Evolutionary conservation across 1,140 invertebrate species (phyloP).

Genomic region (Scaptomyza graminum): DNA sequence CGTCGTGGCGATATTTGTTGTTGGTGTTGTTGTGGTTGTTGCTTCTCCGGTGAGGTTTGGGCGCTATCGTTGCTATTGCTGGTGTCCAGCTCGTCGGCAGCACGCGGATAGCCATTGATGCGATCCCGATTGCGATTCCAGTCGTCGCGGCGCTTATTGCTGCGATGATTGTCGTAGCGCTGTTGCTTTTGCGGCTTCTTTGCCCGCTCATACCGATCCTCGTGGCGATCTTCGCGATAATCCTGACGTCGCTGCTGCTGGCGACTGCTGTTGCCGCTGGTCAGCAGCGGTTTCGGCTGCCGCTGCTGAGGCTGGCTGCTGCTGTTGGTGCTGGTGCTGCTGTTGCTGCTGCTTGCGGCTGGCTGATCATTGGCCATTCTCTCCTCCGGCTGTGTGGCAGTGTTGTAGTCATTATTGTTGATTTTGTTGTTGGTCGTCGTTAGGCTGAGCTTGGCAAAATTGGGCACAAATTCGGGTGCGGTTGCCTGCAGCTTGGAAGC

Average conservation of each 20-base stretch:
- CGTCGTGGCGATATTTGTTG: slow-evolving; percentile 57
- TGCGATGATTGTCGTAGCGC: slow-evolving; percentile 80
- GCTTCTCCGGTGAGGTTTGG: slow-evolving; percentile 74
- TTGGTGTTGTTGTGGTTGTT: slow-evolving; percentile 40
- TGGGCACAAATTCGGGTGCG: slow-evolving; percentile 80
- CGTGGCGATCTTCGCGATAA: slow-evolving; percentile 63
- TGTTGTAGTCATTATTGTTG: slow-evolving; percentile 33
- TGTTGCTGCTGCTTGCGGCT: slow-evolving; percentile 1
- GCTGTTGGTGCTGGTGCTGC: slow-evolving; percentile 9
- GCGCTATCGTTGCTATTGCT: slow-evolving; percentile 80
- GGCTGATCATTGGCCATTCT: neutral
- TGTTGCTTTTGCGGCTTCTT: slow-evolving; percentile 75
- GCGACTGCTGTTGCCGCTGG: slow-evolving; percentile 28
- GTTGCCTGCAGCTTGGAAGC: slow-evolving; percentile 76
- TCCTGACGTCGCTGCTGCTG: slow-evolving; percentile 67
- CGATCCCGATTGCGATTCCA: slow-evolving; percentile 81
- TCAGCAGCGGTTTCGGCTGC: slow-evolving; percentile 14
- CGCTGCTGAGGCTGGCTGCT: slow-evolving; percentile 6
- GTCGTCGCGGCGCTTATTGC: slow-evolving; percentile 80
- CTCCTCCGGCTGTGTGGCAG: slow-evolving; percentile 16
- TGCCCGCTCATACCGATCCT: slow-evolving; percentile 47
- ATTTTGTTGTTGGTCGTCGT: slow-evolving; percentile 28
- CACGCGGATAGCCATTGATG: slow-evolving; percentile 71
- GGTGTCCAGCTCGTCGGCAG: slow-evolving; percentile 69
- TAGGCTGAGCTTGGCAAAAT: slow-evolving; percentile 66